Base-by-base conservation (phyloP, 2,888 invertebrate species). In the Macrosiphum euphorbiae region DNA sequence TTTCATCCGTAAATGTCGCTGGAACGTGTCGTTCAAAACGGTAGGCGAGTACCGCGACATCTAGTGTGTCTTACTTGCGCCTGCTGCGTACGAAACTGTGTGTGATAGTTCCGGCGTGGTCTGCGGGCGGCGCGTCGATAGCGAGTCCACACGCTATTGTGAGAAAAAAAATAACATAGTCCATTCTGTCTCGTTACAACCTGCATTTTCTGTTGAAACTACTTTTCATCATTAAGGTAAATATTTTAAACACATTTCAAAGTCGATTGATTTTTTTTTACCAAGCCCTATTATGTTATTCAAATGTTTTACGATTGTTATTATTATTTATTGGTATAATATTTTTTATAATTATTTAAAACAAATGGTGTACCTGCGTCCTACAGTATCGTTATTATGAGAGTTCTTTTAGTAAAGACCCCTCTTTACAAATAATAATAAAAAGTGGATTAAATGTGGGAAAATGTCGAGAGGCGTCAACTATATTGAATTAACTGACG, bases 401-500 rank as follows among this genome's bases (percentile, higher is more conserved):
- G 20, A 20, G 20, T 78, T 78, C 35, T 78, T 78, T 35, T 20
- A 35, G 35, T 35, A 78, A 78, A 67, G 20, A 20, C 20, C 3
- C 78, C 8, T 35, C 1, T 78, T 35, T 20, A 78, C 20, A 78
- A 78, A 35, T 78, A 78, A 78, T 35, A 78, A 67, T 67, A 78
- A 78, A 35, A 35, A 35, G 35, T 78, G 78, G 8, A 20, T 44
- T 44, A 44, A 44, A 44, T 44, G 44, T 44, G 44, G 7, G 44
- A 35, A 78, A 78, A 78, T 35, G 78, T 35, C 35, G 20, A 20
- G 35, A 78, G 35, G 20, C 35, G 35, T 35, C 35, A 78, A 20
- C 35, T 78, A 78, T 78, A 78, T 78, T 78, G 35, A 78, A 78
- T 78, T 78, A 78, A 78, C 78, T 88, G 26, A 58, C 41, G 41